phyloP scores from a whole-genome alignment of 2,113 vertebrate species.

The Pao palembangensis region DNA sequence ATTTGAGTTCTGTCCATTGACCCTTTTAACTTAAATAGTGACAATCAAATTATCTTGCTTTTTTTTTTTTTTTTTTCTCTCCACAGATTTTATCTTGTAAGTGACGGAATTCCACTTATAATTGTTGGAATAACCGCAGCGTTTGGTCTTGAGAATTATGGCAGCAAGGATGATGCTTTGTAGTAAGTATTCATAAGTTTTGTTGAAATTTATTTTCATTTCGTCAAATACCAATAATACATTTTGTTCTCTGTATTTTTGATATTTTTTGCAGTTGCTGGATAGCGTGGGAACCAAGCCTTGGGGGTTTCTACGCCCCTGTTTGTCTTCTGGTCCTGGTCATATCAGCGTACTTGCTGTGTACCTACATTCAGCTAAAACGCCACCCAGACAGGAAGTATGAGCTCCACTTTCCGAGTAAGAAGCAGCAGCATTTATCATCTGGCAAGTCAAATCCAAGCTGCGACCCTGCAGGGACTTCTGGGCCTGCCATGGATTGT shows the following conservation, averaged over 20 bases:
- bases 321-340: slow-evolving; percentile 83
- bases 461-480: slow-evolving; percentile 59
- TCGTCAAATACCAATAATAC: background rate
- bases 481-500: slow-evolving; percentile 45
- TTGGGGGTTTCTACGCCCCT: slow-evolving; percentile 90
- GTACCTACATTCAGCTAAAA: slow-evolving; percentile 85
- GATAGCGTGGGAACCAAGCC: slow-evolving; percentile 97
- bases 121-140: slow-evolving; percentile 94
- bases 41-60: background rate
- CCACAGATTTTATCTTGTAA: slow-evolving; percentile 89
- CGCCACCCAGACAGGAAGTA: slow-evolving; percentile 91
- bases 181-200: slow-evolving; percentile 82
- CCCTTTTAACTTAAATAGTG: background rate
- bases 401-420: slow-evolving; percentile 79
- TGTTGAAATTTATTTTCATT: background rate
- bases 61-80: background rate
- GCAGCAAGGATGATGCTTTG: slow-evolving; percentile 79
- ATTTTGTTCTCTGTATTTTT: background rate
- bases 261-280: slow-evolving; percentile 82
- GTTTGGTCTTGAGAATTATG: slow-evolving; percentile 89
- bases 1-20: background rate
- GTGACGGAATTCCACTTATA: slow-evolving; percentile 89
- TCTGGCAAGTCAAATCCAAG: slow-evolving; percentile 63
- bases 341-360: slow-evolving; percentile 88
- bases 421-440: slow-evolving; percentile 82